Base-by-base conservation (phyloP, 2,113 vertebrate genomes). In the Hippocampus barbouri region DNA sequence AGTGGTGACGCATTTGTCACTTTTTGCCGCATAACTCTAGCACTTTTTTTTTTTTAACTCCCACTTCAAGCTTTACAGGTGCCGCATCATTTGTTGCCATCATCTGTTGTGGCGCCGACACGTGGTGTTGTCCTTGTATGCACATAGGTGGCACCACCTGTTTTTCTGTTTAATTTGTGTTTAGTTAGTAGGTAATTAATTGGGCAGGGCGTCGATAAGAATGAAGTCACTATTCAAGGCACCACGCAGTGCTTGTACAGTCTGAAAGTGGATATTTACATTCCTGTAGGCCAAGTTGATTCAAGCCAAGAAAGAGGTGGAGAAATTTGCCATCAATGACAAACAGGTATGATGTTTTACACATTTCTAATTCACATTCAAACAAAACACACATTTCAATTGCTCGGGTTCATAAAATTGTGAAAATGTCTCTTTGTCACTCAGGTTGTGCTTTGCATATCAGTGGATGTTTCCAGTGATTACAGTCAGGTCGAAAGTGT, bases 371-470 rank as follows among this genome's bases (percentile, higher is more conserved):
- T 45, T 8, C 9, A n/a, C 21, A 57, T 72, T 51, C 11, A 20
- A 18, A 5, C 16, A 3, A 49, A 18, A 49, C 14, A 9, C 21
- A 59, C 16, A 16, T 6, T 59, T 45, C 10, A 40, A n/a, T 40
- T 23, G 5, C 7, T 38, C 21, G 12, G 11, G 9, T 20, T 40
- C 21, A 57, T 57, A 0, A n/a, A 18, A 34, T 57, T 5, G 23
- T 41, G 3, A 14, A 21, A 21, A 40, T 38, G 38, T 54, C 25
- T 68, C 20, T 69, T 84, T 41, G 34, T 38, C 34, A 38, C 68
- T 60, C 78, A 99, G 97, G 97, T 98, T 72, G 97, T 99, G 57
- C 94, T 98, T 0, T 97, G 95, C 87, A 97, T 98, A 87, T 98
- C 97, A 1, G 95, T 99, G 34, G 97, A 99, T 79, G 94, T 99